Evolutionary conservation across 35 echinoderm and acorn worm species (phyloP), one percentile per base, ranked within the genome.

Genomic region (Heliocidaris tuberculata): DNA sequence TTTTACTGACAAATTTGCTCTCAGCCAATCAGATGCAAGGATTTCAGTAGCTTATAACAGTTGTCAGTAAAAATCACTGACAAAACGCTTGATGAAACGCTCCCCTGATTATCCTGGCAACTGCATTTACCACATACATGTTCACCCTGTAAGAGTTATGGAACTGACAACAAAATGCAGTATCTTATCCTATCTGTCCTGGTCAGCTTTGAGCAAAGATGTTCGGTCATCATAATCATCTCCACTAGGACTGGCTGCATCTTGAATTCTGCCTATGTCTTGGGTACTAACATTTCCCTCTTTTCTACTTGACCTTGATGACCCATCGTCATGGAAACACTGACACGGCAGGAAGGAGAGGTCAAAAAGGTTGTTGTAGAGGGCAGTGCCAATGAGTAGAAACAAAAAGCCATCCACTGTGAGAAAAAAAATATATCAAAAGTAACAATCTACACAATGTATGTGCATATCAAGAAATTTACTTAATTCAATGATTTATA

Each of bases 371-470:
- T 94, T 95, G 85, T 98, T 98, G 96, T 98, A 98, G 59, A 98
- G 88, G 50, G 88, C 96, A 61, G 97, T 98, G 19, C 97, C 97
- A 29, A 98, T 97, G 6, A 98, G 92, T 15, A 98, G 93, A 59
- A 98, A 97, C 93, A 98, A 90, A 86, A 98, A 98, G 7, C 97
- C 97, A 98, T 98, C 97, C 70, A 98, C 97, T 98, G 90, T 9
- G 94, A 48, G 50, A 60, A 49, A 92, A 94, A 95, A 31, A 86
- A 94, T 60, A 17, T 42, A 42, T 42, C 35, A 42, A 96, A 59
- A 42, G 35, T 42, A 42, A 42, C 35, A 42, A 42, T 42, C 35
- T 42, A 42, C 35, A 3, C 35, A 85, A 89, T 7, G 85, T 89
- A 59, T 17, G 21, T 0, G 29, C 13, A 17, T 13, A 21, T 2